Evolutionary conservation across 2,888 invertebrate genomes (phyloP).

Genomic region (Formica aserva): DNA sequence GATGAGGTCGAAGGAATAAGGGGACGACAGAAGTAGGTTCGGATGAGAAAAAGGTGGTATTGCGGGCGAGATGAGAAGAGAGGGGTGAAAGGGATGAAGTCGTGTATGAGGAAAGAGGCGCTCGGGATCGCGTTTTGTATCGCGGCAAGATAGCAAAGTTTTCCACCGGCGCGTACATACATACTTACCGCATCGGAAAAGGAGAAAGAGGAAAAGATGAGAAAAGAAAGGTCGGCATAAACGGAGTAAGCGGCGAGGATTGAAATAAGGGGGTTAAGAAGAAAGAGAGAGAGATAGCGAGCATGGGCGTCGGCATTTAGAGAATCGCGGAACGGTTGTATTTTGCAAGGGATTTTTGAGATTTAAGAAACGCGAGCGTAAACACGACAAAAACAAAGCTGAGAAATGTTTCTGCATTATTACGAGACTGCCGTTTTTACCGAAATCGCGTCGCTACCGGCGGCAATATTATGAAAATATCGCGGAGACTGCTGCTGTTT

Average conservation of each 20-base stretch:
- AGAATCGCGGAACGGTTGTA: constrained; percentile 55
- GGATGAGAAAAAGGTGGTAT: constrained; percentile 65
- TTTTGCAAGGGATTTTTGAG: constrained; percentile 9
- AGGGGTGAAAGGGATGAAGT: constrained; percentile 17
- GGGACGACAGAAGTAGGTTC: constrained; percentile 58
- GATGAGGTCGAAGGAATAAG: constrained; percentile 41
- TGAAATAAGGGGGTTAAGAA: background rate
- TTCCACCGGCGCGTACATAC: constrained; percentile 62
- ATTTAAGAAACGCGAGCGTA: constrained; percentile 41
- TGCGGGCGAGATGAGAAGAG: background rate
- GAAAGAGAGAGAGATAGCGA: constrained; percentile 9
- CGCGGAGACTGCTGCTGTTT: constrained; percentile 8
- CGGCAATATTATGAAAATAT: constrained; percentile 41
- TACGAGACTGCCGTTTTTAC: constrained; percentile 19
- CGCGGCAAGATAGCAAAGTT: constrained; percentile 64
- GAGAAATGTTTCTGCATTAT: constrained; percentile 34
- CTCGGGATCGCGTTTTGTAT: constrained; percentile 65
- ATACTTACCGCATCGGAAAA: constrained; percentile 42
- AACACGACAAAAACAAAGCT: constrained; percentile 16
- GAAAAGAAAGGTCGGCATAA: constrained; percentile 2
- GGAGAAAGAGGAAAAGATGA: constrained; percentile 15
- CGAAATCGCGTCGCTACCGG: constrained; percentile 10
- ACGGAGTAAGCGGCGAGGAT: background rate
- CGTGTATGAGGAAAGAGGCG: constrained; percentile 52
- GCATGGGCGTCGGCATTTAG: constrained; percentile 54